A percentile compares a stretch with the other conserved stretches of the same genome.
Conservation (phyloP, 2,113 vertebrate genomes). For the Dicentrarchus labrax region DNA sequence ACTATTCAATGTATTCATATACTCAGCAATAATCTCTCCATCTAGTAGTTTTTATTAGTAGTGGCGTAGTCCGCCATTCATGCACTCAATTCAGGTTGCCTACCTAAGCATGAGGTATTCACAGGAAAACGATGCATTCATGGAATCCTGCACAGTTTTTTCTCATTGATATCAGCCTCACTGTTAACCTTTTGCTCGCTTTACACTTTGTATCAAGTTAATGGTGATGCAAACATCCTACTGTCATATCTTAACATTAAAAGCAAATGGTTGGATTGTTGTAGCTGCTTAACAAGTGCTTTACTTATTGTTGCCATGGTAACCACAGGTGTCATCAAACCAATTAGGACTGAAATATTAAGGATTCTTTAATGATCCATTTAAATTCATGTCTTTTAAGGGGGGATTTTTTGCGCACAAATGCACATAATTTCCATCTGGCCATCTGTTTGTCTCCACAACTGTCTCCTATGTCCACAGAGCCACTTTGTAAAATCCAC, state of each 20-base stretch:
- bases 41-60: not conserved
- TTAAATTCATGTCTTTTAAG: not conserved
- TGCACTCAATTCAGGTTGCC: too few species aligned
- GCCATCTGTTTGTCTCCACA: slow-evolving; percentile 6
- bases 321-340: not conserved
- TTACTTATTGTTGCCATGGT: not conserved
- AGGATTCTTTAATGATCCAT: not conserved
- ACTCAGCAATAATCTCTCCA: not conserved
- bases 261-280: not conserved
- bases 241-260: not conserved
- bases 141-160: not conserved
- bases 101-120: too few species aligned
- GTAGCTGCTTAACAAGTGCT: not conserved
- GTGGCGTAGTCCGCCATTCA: not conserved
- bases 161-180: not conserved
- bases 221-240: not conserved
- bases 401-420: not conserved
- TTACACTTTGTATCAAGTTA: not conserved
- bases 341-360: not conserved
- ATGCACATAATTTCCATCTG: not conserved
- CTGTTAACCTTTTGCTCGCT: not conserved
- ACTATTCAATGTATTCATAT: not conserved
- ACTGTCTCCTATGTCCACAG: slow-evolving; percentile 48
- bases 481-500: slow-evolving; percentile 72
- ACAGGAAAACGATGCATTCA: too few species aligned